Evolutionary conservation across 2,888 invertebrate species (phyloP), one percentile per base, ranked within the genome.

Genomic region (Cloeon dipterum): DNA sequence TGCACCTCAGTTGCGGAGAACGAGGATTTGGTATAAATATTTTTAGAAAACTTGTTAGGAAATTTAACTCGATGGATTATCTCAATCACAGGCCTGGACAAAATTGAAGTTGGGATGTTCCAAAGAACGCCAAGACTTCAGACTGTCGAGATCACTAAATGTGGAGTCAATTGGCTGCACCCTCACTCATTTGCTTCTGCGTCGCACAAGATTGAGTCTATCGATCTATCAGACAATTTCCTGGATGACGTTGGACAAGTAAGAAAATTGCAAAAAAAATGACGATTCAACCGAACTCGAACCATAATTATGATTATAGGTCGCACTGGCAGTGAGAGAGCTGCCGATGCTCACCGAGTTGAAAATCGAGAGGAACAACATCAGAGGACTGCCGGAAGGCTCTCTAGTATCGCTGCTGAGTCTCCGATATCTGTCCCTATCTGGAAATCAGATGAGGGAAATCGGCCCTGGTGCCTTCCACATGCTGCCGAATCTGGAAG

Each of bases 381-480:
- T 29, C 29, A n/a, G 29, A n/a, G 5, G 13, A 29, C 29, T 29
- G 29, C 29, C 29, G 16, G 29, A 29, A 14, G 29, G 74, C 0
- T 70, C 78, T 1, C 82, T 83, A 55, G 75, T 79, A 3, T 79
- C 82, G 50, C 61, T 81, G 41, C 70, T 76, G 0, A 65, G 70
- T 48, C 53, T 83, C 10, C 68, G 70, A 41, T 69, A 68, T 42
- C 50, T 83, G 34, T 66, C 68, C 40, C 51, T 82, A 32, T 70
- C 78, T 7, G 66, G 70, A 45, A 83, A 83, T 51, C 63, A 68
- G 32, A 77, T 83, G 32, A 68, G 68, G 13, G 73, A 79, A 46
- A 66, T 85, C 36, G 70, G 74, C 42, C 72, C 77, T 47, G 81
- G 82, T 2, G 76, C 85, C 3, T 82, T 86, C 49, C 72, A 83